These are phyloP conservation scores for Galeruca laticollis DNA, from an alignment of 2,888 invertebrate genomes.

Conservation along the genomic window DNA sequence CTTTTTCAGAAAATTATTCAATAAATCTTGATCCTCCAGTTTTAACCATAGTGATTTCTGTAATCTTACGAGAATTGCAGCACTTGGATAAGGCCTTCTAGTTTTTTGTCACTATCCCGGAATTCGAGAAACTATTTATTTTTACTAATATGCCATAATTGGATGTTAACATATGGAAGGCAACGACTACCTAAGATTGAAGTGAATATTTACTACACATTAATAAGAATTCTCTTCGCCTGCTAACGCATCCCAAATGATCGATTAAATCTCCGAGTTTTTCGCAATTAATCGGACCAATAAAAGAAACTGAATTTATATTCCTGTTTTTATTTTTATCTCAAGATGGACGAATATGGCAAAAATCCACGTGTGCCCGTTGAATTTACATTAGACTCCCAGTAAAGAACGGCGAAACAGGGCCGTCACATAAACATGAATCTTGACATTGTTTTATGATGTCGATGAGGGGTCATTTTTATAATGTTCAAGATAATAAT, in stretches of 20 bases:
- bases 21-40: neutral
- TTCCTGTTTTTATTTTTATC: conserved; percentile 38
- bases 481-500: too few relatives aligned
- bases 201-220: conserved; percentile 26
- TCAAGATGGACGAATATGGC: conserved; percentile 48
- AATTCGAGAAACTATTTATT: conserved; percentile 5
- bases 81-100: neutral
- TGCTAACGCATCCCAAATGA: conserved; percentile 28
- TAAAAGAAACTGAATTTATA: conserved; percentile 43
- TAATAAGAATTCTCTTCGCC: conserved; percentile 30
- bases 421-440: conserved; percentile 21
- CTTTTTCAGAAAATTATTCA: neutral
- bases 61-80: neutral
- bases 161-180: neutral
- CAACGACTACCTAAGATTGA: conserved; percentile 10
- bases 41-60: neutral
- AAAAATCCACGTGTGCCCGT: conserved; percentile 50
- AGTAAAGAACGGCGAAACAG: conserved; percentile 48
- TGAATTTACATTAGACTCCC: conserved; percentile 54
- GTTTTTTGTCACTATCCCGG: neutral
- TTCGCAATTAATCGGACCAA: conserved; percentile 43
- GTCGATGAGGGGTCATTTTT: too few relatives aligned
- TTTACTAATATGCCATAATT: conserved; percentile 14
- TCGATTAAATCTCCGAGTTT: conserved; percentile 36
- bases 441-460: too few relatives aligned